These are phyloP conservation scores for Onychostruthus taczanowskii DNA, from an alignment of 2,113 vertebrate genomes.

Conservation along the genomic window DNA sequence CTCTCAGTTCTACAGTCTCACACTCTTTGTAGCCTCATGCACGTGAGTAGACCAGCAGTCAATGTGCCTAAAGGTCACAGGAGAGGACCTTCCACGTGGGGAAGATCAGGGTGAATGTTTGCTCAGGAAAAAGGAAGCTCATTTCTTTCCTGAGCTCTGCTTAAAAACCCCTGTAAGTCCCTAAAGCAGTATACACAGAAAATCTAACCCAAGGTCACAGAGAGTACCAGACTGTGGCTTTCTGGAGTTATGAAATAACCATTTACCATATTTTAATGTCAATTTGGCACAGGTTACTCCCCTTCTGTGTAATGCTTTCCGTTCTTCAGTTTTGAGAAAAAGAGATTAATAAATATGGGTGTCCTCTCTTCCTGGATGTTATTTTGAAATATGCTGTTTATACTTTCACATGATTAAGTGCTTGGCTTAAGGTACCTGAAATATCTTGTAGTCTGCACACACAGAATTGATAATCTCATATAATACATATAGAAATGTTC, in stretches of 20 bases:
- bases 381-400: not conserved
- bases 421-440: slow-evolving; percentile 24
- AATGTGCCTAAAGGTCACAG: not conserved
- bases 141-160: not conserved
- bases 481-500: not conserved
- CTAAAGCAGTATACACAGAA: not conserved
- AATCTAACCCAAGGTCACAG: not conserved
- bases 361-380: not conserved
- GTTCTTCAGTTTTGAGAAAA: not conserved
- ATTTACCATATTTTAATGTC: not conserved
- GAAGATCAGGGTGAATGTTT: not conserved
- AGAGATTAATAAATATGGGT: not conserved
- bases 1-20: not conserved
- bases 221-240: not conserved
- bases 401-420: slow-evolving; percentile 27
- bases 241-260: not conserved
- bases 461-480: not conserved
- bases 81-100: not conserved
- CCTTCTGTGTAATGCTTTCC: not conserved
- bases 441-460: not conserved
- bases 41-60: not conserved
- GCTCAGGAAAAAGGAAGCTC: not conserved
- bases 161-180: not conserved
- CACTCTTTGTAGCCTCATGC: not conserved
- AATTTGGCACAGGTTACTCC: not conserved